Conservation (phyloP, 2,797 vertebrate genomes). For the Kryptopterus vitreolus region DNA sequence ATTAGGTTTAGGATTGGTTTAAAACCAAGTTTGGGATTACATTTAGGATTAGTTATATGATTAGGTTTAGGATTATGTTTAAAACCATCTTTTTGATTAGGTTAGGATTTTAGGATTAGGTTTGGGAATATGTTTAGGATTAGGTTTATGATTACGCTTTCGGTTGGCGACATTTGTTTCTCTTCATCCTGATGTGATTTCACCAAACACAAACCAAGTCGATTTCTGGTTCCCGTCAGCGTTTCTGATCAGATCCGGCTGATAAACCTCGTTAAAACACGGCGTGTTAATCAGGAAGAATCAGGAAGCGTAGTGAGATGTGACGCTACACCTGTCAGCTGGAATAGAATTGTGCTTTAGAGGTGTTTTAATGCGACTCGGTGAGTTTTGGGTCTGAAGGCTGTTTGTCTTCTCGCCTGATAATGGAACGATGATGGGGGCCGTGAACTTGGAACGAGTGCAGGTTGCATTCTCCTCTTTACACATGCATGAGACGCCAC, state of each 20-base stretch:
- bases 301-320: too few species aligned
- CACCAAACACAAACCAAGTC: background rate
- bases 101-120: too few species aligned
- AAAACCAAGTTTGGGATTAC: too few species aligned
- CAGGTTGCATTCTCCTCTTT: background rate
- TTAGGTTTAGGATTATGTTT: too few species aligned
- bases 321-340: too few species aligned
- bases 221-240: background rate
- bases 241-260: background rate
- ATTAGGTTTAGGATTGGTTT: too few species aligned
- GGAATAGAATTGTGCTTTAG: too few species aligned
- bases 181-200: background rate
- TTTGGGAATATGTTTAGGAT: too few species aligned
- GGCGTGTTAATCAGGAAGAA: background rate
- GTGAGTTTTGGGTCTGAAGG: background rate
- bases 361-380: background rate
- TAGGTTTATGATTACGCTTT: too few species aligned
- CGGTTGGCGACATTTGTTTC: too few species aligned
- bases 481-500: constrained; percentile 4
- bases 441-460: background rate
- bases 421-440: constrained; percentile 21
- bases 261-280: background rate
- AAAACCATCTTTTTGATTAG: too few species aligned
- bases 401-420: background rate
- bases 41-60: too few species aligned